phyloP scores from a whole-genome alignment of 2,888 invertebrate species.

The Polydrusus cervinus region DNA sequence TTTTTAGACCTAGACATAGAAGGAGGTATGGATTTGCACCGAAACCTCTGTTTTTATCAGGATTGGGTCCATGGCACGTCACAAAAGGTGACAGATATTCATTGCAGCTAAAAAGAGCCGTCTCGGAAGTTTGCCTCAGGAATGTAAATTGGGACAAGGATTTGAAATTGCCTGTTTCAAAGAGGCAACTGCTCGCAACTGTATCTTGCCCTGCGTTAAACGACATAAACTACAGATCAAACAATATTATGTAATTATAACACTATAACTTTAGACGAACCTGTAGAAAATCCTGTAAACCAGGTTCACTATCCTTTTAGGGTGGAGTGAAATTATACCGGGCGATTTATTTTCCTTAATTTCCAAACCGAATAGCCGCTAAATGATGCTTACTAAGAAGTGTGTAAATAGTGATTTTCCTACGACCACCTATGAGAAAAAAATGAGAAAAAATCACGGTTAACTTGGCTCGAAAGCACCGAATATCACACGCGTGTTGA shows the following conservation, averaged over 20 bases:
- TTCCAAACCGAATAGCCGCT: too few species aligned
- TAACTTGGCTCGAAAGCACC: too few species aligned
- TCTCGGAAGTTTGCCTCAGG: constrained; percentile 70
- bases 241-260: constrained; percentile 59
- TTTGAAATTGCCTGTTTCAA: constrained; percentile 70
- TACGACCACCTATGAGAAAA: too few species aligned
- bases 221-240: constrained; percentile 55
- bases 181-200: constrained; percentile 70
- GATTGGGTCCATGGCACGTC: constrained; percentile 73
- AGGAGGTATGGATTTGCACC: constrained; percentile 72
- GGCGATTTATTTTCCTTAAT: too few species aligned
- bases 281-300: neutral
- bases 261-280: constrained; percentile 46
- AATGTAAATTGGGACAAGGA: constrained; percentile 68
- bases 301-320: too few species aligned
- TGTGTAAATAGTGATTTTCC: too few species aligned
- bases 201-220: constrained; percentile 71
- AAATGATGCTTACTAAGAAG: too few species aligned
- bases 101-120: constrained; percentile 71
- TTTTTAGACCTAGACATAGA: constrained; percentile 64
- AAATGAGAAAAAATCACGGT: too few species aligned
- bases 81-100: constrained; percentile 71
- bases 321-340: too few species aligned
- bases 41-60: constrained; percentile 72
- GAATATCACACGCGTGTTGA: too few species aligned